These are phyloP conservation scores for Leptarthrus brevirostris DNA, from an alignment of 2,888 invertebrate genomes.

Conservation along the genomic window DNA sequence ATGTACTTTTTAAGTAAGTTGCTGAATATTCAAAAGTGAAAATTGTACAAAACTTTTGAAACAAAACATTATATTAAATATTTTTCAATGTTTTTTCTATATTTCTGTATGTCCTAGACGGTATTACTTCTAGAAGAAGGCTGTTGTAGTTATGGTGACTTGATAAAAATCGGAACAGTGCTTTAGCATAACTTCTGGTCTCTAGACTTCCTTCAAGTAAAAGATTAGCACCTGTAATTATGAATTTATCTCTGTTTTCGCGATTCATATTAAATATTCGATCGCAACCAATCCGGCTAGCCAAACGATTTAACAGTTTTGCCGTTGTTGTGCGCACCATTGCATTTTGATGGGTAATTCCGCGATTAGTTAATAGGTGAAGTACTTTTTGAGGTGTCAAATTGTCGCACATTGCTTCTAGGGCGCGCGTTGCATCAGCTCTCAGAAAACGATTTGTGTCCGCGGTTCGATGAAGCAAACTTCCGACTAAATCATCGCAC, in stretches of 20 bases:
- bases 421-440: constrained; percentile 82
- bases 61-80: constrained; percentile 56
- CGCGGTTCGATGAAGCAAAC: constrained; percentile 87
- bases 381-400: constrained; percentile 77
- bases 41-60: constrained; percentile 28
- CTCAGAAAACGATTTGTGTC: constrained; percentile 95
- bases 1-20: constrained; percentile 31
- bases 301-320: constrained; percentile 78
- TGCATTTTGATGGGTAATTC: constrained; percentile 86
- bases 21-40: constrained; percentile 4
- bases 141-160: constrained; percentile 81
- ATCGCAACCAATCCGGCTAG: constrained; percentile 79
- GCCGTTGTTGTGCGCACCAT: constrained; percentile 87
- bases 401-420: constrained; percentile 84
- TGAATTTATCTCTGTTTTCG: constrained; percentile 82
- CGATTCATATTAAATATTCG: constrained; percentile 77
- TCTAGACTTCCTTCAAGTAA: constrained; percentile 88
- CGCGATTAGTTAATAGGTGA: constrained; percentile 75
- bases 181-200: constrained; percentile 83
- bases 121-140: constrained; percentile 82
- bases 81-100: constrained; percentile 81
- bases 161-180: constrained; percentile 78
- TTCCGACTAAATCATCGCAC: constrained; percentile 84
- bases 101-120: constrained; percentile 81
- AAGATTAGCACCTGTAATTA: constrained; percentile 84